Evolutionary conservation across 2,113 vertebrate genomes (phyloP), one percentile per base, ranked within the genome.

Genomic region (Asarcornis scutulata): DNA sequence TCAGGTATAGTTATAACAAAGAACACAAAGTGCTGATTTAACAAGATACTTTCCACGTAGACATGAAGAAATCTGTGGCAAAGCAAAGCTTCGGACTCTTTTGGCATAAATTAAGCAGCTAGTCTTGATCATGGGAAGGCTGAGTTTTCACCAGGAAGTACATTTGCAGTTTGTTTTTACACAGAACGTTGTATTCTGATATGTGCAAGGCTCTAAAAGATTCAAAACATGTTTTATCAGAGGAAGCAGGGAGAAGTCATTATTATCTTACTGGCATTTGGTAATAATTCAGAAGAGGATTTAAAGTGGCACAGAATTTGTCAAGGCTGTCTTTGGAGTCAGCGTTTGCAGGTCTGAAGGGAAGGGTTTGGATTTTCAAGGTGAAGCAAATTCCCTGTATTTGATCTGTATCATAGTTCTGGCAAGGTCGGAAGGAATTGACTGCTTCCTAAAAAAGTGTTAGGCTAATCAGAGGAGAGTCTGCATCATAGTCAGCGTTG

Each of bases 21-120:
- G 29, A 78, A 53, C 73, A 18, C 67, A 63, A 93, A 86, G 29
- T 92, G 83, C 80, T 95, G 86, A 92, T 90, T 92, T 82, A 81
- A 88, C 73, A 90, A 94, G 42, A 60, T 88, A 25, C 46, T 93
- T 83, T 93, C 81, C 38, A 83, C 53, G 21, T 36, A 91, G 82
- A 86, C 72, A 38, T 89, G 36, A 95, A 94, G 76, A 50, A 40
- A 20, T n/a, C 14, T 32, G 5, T 59, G 48, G 20, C 58, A 92
- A 88, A 91, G 40, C 53, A 91, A 93, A 91, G 23, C 56, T 88
- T 83, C 3, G 2, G 31, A 86, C 13, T 42, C 23, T 26, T 32
- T 93, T 40, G 46, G 13, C 21, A 36, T 88, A 72, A 89, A 72
- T 88, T 80, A 67, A 90, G 52, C 46, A 56, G 75, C 63, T 77